Evolutionary conservation across 2,888 invertebrate genomes (phyloP).

Genomic region (Trichacis sp.): DNA sequence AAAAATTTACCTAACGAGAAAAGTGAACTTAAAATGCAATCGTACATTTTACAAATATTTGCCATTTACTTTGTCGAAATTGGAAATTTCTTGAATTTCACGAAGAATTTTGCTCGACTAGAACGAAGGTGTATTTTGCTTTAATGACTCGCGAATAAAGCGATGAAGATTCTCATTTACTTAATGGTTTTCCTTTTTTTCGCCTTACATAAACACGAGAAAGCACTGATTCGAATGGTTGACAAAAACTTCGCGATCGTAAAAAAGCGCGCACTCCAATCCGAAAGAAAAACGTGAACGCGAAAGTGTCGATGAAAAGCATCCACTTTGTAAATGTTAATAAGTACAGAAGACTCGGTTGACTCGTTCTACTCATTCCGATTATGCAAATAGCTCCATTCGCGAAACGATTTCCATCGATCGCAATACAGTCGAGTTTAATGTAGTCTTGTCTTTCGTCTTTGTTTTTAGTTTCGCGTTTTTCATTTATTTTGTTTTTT

Average conservation of each 20-base stretch:
- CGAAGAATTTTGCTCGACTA: too few species aligned
- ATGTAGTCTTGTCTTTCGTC: slow-evolving; percentile 5
- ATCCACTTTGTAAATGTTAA: neutral
- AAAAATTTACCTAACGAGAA: too few species aligned
- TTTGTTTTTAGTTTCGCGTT: slow-evolving; percentile 27
- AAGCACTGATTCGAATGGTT: neutral
- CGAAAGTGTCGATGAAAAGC: neutral
- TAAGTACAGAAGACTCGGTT: neutral
- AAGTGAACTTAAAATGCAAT: too few species aligned
- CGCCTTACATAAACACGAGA: slow-evolving; percentile 18
- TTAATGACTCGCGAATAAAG: slow-evolving; percentile 36
- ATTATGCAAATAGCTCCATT: neutral
- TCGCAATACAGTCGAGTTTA: neutral
- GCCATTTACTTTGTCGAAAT: too few species aligned
- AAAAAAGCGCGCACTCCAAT: neutral
- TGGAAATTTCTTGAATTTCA: too few species aligned
- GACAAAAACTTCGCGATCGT: neutral
- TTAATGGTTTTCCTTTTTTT: slow-evolving; percentile 36
- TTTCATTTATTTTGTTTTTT: neutral
- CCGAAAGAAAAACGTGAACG: neutral
- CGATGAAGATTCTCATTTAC: slow-evolving; percentile 39
- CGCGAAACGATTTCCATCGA: slow-evolving; percentile 2
- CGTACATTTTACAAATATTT: too few species aligned
- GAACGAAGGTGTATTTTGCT: slow-evolving; percentile 39
- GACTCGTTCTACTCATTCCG: neutral